Evolutionary conservation across 2,797 vertebrate genomes (phyloP).

Genomic region (Paratrypauchen microcephalus): DNA sequence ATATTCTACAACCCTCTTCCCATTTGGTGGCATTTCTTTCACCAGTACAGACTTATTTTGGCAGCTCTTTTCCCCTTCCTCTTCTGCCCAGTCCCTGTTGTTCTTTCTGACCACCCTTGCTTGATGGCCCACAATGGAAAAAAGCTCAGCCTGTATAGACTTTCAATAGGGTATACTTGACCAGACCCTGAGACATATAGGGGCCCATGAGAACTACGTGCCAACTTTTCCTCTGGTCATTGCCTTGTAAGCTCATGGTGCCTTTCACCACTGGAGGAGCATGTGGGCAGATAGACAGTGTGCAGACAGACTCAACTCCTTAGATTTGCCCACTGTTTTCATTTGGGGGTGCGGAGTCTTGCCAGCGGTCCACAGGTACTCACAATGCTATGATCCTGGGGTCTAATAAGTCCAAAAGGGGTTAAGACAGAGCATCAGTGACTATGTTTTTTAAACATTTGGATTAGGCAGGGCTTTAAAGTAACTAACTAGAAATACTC

Average conservation of each 20-base stretch:
- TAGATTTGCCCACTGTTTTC: slow-evolving; percentile 78
- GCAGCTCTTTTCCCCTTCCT: slow-evolving; percentile 23
- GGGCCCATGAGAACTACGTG: slow-evolving; percentile 54
- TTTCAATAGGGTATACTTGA: slow-evolving; percentile 58
- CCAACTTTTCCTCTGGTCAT: slow-evolving; percentile 55
- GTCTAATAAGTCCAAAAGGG: slow-evolving; percentile 74
- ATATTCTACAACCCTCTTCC: slow-evolving; percentile 39
- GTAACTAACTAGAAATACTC: too few species aligned
- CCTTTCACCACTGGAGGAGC: slow-evolving; percentile 71
- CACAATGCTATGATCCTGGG: slow-evolving; percentile 68
- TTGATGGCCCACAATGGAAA: slow-evolving; percentile 43
- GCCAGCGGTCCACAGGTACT: slow-evolving; percentile 77
- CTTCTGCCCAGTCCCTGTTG: slow-evolving; percentile 12
- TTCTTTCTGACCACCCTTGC: slow-evolving; percentile 26
- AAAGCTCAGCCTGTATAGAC: slow-evolving; percentile 46
- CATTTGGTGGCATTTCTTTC: slow-evolving; percentile 31
- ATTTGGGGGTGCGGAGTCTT: slow-evolving; percentile 68
- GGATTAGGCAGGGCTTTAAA: too few species aligned
- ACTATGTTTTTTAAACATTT: too few species aligned
- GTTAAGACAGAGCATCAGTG: slow-evolving; percentile 66
- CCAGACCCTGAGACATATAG: slow-evolving; percentile 45
- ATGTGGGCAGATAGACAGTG: slow-evolving; percentile 70
- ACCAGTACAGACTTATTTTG: background rate
- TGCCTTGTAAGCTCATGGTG: slow-evolving; percentile 64
- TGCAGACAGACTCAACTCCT: slow-evolving; percentile 75